Conservation (phyloP, 2,797 vertebrate species). For the Dicrostonyx torquatus region DNA sequence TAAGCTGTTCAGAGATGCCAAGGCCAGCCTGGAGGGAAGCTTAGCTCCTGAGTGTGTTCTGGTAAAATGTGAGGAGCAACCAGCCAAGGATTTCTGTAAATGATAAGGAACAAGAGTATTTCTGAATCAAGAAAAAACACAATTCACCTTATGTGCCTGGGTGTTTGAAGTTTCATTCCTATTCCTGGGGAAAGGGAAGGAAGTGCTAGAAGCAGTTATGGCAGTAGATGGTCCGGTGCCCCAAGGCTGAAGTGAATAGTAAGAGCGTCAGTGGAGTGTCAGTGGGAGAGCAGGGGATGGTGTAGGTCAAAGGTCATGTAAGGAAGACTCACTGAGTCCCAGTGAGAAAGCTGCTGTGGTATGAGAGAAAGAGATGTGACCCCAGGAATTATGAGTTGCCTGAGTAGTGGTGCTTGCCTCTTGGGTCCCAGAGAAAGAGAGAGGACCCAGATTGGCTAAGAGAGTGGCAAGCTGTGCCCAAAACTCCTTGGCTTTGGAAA, state of each 20-base stretch:
- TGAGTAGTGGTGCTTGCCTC: background rate
- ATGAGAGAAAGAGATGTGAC: background rate
- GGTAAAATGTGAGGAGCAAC: background rate
- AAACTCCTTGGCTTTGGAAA: slow-evolving; percentile 68
- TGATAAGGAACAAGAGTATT: slow-evolving; percentile 9
- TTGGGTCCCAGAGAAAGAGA: background rate
- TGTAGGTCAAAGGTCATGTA: background rate
- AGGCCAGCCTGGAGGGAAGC: background rate
- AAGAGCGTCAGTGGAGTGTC: background rate
- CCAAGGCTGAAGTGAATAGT: background rate
- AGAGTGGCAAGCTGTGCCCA: slow-evolving; percentile 53
- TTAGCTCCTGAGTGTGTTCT: background rate
- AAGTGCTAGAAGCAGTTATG: background rate
- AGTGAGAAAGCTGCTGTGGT: background rate
- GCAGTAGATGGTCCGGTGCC: background rate
- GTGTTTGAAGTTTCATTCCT: slow-evolving; percentile 24
- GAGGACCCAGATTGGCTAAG: background rate
- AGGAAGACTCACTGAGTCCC: background rate
- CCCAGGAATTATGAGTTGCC: background rate
- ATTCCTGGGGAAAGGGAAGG: background rate
- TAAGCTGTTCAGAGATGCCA: slow-evolving; percentile 26
- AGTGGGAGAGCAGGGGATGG: background rate
- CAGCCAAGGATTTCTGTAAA: slow-evolving; percentile 4
- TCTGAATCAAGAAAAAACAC: slow-evolving; percentile 41
- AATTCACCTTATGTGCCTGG: background rate